Evolutionary conservation across 2,888 invertebrate species (phyloP).

Genomic region (Erebia epiphron): DNA sequence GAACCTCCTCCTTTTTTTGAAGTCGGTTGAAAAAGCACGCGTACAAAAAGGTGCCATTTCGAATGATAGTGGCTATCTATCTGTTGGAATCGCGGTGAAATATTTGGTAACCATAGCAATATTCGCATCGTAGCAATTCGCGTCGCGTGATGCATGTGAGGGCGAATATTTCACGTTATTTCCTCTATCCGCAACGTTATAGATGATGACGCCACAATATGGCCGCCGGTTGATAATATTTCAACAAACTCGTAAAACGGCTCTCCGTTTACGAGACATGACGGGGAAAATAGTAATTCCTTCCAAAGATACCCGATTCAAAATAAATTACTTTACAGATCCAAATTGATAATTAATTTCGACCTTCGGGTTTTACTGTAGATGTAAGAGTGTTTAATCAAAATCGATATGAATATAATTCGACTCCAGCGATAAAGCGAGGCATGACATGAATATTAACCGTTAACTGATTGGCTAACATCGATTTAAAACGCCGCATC

Average conservation of each 20-base stretch:
- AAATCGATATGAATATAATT: conserved; percentile 40
- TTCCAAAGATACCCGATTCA: conserved; percentile 28
- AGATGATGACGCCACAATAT: conserved; percentile 19
- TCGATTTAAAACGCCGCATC: conserved; percentile 43
- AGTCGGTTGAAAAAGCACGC: conserved; percentile 13
- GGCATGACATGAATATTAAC: conserved; percentile 43
- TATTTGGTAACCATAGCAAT: conserved; percentile 30
- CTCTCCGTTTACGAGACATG: conserved; percentile 27
- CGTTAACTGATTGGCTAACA: conserved; percentile 39
- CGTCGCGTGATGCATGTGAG: conserved; percentile 29
- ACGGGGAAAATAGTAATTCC: conserved; percentile 41
- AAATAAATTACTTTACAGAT: conserved; percentile 40
- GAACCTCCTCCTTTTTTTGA: too few relatives aligned
- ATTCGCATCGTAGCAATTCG: conserved; percentile 29
- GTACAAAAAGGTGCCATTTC: conserved; percentile 26
- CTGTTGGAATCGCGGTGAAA: conserved; percentile 26
- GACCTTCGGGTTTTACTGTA: conserved; percentile 25
- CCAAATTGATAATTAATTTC: conserved; percentile 28
- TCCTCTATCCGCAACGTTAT: conserved; percentile 24
- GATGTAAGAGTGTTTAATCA: conserved; percentile 33
- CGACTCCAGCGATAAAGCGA: conserved; percentile 46
- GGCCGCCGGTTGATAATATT: conserved; percentile 13
- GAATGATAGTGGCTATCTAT: conserved; percentile 30
- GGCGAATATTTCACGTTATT: conserved; percentile 31
- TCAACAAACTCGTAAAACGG: conserved; percentile 11